Evolutionary conservation across 2,888 invertebrate genomes (phyloP), one percentile per base, ranked within the genome.

Genomic region (Eledona agricola): DNA sequence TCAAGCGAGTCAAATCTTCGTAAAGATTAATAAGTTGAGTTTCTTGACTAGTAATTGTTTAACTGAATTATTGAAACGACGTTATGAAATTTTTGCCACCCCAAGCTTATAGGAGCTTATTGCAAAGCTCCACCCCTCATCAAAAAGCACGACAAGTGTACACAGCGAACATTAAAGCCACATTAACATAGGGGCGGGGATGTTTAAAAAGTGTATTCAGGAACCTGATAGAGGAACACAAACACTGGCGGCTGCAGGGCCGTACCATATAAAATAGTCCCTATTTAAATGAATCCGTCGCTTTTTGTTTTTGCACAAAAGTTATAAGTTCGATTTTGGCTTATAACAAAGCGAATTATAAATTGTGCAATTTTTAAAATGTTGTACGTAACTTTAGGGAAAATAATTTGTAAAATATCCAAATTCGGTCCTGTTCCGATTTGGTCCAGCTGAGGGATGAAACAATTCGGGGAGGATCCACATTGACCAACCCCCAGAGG

Each of bases 171-270:
- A 73, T 73, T 72, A 72, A 72, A 70, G 66, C 64, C 63, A 66
- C 67, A 73, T 73, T 74, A 74, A 71, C 70, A 67, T 66, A 63
- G 67, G 64, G 73, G 72, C 71, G 73, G 72, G 63, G 65, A 65
- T 63, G 59, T 58, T 56, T 59, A 60, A 60, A 64, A 62, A 64
- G 69, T 72, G 68, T 72, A 66, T 66, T 64, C 63, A 69, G 73
- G 66, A 73, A 74, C 69, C 67, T 72, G 72, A 74, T 73, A 65
- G 56, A 47, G 19, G 53, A 63, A 57, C 52, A 57, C 59, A 65
- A 67, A 66, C 65, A 69, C 58, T 66, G 63, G 64, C 63, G 42
- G 50, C 51, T 45, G 51, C 51, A 51, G 26, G 25, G 15, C 43
- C 16, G 38, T 26, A 40, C 7, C 13, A 4, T n/a, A n/a, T n/a